phyloP scores from a whole-genome alignment of 1,140 invertebrate species.

The Nasonia vitripennis region DNA sequence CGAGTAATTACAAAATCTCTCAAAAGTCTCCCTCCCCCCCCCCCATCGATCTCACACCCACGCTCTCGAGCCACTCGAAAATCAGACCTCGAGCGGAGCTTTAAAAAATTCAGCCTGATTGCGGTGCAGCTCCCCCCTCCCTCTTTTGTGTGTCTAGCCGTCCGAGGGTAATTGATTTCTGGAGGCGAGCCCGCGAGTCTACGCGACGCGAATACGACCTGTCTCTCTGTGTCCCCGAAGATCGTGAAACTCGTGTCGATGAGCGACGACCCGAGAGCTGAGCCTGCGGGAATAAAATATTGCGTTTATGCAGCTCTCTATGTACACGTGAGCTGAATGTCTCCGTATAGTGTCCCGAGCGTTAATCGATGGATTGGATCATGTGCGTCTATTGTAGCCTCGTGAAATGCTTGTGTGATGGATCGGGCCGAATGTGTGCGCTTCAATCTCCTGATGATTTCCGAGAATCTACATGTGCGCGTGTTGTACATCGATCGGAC shows the following conservation, averaged over 20 bases:
- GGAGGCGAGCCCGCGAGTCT: not conserved
- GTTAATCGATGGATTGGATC: not conserved
- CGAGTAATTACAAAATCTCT: too few relatives aligned
- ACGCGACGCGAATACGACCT: conserved; percentile 19
- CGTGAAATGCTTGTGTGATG: not conserved
- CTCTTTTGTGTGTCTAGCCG: not conserved
- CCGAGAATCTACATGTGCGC: too few relatives aligned
- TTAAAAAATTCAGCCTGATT: too few relatives aligned
- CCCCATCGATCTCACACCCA: too few relatives aligned
- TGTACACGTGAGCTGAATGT: not conserved
- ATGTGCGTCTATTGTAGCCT: not conserved
- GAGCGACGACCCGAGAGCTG: too few relatives aligned
- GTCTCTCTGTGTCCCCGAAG: not conserved
- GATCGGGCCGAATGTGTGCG: not conserved
- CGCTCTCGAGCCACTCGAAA: not conserved
- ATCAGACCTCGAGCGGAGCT: too few relatives aligned
- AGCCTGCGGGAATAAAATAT: not conserved
- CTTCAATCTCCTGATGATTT: too few relatives aligned
- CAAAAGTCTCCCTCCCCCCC: too few relatives aligned
- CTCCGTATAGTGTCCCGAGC: too few relatives aligned
- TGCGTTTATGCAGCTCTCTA: not conserved
- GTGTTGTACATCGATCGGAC: too few relatives aligned
- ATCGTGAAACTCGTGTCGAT: not conserved
- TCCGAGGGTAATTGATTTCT: conserved; percentile 40
- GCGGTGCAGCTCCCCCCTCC: not conserved